Evolutionary conservation across 2,113 vertebrate genomes (phyloP).

Genomic region (Emydocephalus ijimae): DNA sequence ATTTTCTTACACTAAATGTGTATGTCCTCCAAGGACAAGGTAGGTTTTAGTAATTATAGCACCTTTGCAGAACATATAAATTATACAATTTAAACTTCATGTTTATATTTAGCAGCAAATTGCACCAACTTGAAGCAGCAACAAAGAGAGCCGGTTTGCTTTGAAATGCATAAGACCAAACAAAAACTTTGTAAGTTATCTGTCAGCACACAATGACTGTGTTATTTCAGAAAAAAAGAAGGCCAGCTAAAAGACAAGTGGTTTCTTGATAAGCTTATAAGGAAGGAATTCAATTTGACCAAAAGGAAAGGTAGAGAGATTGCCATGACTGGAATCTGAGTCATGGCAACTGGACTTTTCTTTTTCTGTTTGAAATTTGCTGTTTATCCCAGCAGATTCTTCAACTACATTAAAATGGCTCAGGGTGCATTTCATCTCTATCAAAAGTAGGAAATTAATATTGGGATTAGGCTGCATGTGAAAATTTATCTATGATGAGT

Average conservation of each 20-base stretch:
- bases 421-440: neutral
- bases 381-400: neutral
- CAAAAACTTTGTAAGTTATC: neutral
- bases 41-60: neutral
- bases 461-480: neutral
- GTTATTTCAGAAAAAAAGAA: neutral
- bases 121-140: neutral
- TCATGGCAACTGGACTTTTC: neutral
- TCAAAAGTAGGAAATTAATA: neutral
- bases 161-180: neutral
- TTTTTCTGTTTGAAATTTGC: neutral
- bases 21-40: neutral
- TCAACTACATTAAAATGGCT: neutral
- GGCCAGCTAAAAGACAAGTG: neutral
- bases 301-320: conserved; percentile 1
- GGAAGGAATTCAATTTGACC: neutral
- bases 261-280: neutral
- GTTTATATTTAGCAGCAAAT: neutral
- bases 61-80: neutral
- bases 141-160: neutral
- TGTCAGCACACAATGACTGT: neutral
- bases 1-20: neutral
- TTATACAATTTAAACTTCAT: neutral
- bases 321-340: neutral
- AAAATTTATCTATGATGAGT: neutral